Evolutionary conservation across 1,140 invertebrate genomes (phyloP).

Genomic region (Pomacea maculata): DNA sequence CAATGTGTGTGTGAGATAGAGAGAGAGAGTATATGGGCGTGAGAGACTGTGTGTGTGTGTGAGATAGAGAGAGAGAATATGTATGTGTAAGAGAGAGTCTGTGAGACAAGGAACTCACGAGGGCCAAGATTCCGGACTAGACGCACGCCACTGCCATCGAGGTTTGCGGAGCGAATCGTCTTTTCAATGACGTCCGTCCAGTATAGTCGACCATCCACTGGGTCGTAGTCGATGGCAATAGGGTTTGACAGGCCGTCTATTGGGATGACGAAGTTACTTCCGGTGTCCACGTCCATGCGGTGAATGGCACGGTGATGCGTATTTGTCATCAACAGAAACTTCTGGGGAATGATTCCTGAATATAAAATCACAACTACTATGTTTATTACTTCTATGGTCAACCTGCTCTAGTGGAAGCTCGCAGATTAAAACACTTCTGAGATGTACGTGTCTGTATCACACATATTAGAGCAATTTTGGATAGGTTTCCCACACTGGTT

Average conservation of each 20-base stretch:
- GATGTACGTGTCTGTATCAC: not conserved
- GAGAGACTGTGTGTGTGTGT: too few species aligned
- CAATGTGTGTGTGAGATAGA: too few species aligned
- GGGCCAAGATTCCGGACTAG: not conserved
- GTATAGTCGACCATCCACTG: constrained; percentile 1
- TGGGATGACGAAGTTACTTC: not conserved
- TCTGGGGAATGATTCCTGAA: not conserved
- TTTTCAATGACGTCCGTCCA: not conserved
- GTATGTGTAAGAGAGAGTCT: too few species aligned
- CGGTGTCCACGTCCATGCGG: not conserved
- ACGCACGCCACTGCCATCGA: not conserved
- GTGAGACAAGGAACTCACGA: not conserved
- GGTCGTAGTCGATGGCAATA: not conserved
- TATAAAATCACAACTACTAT: not conserved
- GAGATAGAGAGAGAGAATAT: too few species aligned
- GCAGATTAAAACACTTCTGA: not conserved
- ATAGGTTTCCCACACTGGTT: too few species aligned
- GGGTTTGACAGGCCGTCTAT: not conserved
- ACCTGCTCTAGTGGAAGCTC: not conserved
- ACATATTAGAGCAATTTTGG: not conserved
- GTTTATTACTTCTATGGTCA: not conserved
- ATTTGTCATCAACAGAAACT: not conserved
- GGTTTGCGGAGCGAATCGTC: not conserved
- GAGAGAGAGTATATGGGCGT: too few species aligned
- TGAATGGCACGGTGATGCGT: not conserved